Conservation (phyloP, 2,888 invertebrate species). For the Acronicta psi region DNA sequence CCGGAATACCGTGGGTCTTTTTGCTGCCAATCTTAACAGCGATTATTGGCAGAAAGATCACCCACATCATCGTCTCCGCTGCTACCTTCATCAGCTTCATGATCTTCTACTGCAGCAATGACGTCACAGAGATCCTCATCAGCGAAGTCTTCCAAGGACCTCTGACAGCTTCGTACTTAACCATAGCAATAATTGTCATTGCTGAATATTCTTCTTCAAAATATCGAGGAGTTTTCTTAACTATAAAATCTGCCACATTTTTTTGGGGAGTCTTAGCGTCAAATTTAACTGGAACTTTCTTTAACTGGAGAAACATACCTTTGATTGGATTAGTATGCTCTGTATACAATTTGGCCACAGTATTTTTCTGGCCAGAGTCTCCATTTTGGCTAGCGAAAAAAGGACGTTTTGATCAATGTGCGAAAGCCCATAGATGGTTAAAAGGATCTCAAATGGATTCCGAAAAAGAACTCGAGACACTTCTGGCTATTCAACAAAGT, state of each 20-base stretch:
- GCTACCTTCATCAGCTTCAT: conserved; percentile 30
- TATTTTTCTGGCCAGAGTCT: conserved; percentile 61
- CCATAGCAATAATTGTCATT: conserved; percentile 19
- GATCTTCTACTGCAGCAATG: conserved; percentile 46
- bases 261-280: conserved; percentile 44
- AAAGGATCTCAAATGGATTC: conserved; percentile 44
- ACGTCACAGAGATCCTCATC: conserved; percentile 49
- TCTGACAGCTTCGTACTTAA: conserved; percentile 32
- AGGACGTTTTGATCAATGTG: conserved; percentile 34
- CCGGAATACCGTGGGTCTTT: conserved; percentile 36
- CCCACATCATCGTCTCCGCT: conserved; percentile 24
- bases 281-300: conserved; percentile 62
- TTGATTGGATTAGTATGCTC: conserved; percentile 46
- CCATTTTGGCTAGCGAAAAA: conserved; percentile 56
- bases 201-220: conserved; percentile 37
- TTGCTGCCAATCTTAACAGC: conserved; percentile 31
- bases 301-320: conserved; percentile 59
- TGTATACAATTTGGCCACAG: conserved; percentile 37
- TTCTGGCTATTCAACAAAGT: conserved; percentile 20
- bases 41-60: conserved; percentile 36
- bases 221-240: conserved; percentile 54
- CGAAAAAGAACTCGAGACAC: conserved; percentile 39
- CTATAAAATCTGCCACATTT: conserved; percentile 53
- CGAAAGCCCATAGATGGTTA: conserved; percentile 50
- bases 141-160: conserved; percentile 51